Conservation (phyloP, 2,113 vertebrate genomes). For the Charina bottae region DNA sequence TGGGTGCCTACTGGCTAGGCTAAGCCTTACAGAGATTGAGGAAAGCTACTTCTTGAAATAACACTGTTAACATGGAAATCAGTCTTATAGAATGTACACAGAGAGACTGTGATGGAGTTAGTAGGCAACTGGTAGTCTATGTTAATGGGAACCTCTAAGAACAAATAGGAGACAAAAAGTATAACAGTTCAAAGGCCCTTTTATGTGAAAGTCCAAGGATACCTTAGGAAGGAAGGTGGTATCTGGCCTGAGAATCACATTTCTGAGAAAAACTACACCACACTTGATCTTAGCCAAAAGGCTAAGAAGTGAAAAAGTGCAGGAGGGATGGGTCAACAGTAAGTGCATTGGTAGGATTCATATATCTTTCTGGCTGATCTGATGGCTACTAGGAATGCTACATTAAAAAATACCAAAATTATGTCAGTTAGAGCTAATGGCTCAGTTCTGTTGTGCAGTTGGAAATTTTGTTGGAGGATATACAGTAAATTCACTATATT, state of each 20-base stretch:
- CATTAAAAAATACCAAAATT: neutral
- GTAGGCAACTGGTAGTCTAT: neutral
- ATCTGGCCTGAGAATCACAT: too few species aligned
- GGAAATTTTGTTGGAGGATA: neutral
- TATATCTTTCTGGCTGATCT: neutral
- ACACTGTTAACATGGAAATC: neutral
- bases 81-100: neutral
- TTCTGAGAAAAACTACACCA: too few species aligned
- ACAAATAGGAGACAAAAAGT: neutral
- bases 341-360: neutral
- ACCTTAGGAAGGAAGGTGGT: too few species aligned
- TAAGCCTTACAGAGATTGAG: neutral
- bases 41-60: neutral
- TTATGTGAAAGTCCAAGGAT: neutral
- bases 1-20: neutral
- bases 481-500: neutral
- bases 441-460: neutral
- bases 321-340: neutral
- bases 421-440: neutral
- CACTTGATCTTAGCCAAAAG: too few species aligned
- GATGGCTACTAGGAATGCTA: neutral
- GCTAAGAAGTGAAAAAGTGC: neutral
- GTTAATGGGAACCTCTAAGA: neutral
- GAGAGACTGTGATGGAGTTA: neutral
- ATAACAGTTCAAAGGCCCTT: neutral